Percentiles rank a stretch among this genome's conserved stretches.
phyloP scores from a whole-genome alignment of 2,797 vertebrate genomes.

The Lagodon rhomboides region DNA sequence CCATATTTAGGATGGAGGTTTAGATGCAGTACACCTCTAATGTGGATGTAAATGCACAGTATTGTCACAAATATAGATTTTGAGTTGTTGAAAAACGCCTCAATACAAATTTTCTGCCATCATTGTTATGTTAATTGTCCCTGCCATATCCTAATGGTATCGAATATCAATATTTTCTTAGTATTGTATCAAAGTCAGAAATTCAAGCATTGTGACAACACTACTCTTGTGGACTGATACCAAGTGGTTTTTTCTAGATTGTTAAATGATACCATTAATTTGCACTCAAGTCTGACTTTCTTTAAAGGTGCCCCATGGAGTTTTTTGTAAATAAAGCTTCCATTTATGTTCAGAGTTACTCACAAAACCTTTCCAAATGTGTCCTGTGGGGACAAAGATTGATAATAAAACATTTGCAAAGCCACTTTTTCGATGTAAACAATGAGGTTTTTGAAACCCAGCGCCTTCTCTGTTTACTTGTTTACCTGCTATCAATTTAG shows the following conservation, averaged over 20 bases:
- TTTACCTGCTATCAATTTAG: not conserved
- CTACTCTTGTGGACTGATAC: not conserved
- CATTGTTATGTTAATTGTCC: no score
- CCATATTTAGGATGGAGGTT: not conserved
- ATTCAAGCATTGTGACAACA: no score
- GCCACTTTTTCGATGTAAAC: not conserved
- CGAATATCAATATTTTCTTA: no score
- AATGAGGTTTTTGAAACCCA: no score
- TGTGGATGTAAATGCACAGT: not conserved
- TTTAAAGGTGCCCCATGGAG: not conserved
- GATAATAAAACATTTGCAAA: not conserved
- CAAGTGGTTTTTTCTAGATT: not conserved
- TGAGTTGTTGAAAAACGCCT: no score
- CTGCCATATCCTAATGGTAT: no score
- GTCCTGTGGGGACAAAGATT: not conserved
- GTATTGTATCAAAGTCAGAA: no score
- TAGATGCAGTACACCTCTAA: not conserved
- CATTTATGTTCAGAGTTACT: not conserved
- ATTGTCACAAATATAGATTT: no score
- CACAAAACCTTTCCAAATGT: not conserved
- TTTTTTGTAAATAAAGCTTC: not conserved
- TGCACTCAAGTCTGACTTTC: not conserved
- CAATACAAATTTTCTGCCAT: no score
- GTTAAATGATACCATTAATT: not conserved
- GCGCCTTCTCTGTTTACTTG: not conserved